Percentiles rank a stretch among this genome's conserved stretches.
These are phyloP conservation scores for Neocloeon triangulifer DNA, from an alignment of 1,140 invertebrate genomes.

Conservation along the genomic window DNA sequence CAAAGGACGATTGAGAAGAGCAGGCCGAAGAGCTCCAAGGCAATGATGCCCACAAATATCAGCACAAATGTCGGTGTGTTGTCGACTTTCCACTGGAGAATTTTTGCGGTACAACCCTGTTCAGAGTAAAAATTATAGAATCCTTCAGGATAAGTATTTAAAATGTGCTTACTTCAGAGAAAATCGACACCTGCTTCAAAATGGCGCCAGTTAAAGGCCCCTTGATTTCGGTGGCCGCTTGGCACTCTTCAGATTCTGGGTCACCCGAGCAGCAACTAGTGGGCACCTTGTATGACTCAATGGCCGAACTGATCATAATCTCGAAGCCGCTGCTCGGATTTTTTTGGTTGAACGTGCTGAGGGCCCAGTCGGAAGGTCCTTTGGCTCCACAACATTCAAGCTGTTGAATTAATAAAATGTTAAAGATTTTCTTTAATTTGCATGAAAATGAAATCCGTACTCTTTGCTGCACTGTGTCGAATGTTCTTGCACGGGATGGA, in stretches of 20 bases:
- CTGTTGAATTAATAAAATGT: conserved; percentile 14
- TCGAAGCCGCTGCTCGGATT: conserved; percentile 10
- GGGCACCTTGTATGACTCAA: conserved; percentile 27
- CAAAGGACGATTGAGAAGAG: conserved; percentile 56
- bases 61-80: conserved; percentile 37
- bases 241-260: conserved; percentile 12
- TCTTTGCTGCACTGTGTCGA: conserved; percentile 41
- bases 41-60: conserved; percentile 34
- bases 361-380: conserved; percentile 43
- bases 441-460: conserved; percentile 21
- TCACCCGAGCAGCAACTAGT: conserved; percentile 34
- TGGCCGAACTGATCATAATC: too few relatives aligned
- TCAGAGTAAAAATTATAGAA: conserved; percentile 13
- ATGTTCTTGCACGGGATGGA: conserved; percentile 28
- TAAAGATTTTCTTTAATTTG: neutral
- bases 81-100: conserved; percentile 32
- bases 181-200: too few relatives aligned
- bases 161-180: too few relatives aligned
- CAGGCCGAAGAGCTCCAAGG: conserved; percentile 46
- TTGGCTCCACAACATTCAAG: conserved; percentile 47
- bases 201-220: too few relatives aligned
- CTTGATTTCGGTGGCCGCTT: conserved; percentile 16
- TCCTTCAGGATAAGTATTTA: too few relatives aligned
- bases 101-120: conserved; percentile 48
- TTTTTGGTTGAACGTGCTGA: conserved; percentile 29